phyloP scores from a whole-genome alignment of 2,113 vertebrate genomes.

The Tringa solitaria region DNA sequence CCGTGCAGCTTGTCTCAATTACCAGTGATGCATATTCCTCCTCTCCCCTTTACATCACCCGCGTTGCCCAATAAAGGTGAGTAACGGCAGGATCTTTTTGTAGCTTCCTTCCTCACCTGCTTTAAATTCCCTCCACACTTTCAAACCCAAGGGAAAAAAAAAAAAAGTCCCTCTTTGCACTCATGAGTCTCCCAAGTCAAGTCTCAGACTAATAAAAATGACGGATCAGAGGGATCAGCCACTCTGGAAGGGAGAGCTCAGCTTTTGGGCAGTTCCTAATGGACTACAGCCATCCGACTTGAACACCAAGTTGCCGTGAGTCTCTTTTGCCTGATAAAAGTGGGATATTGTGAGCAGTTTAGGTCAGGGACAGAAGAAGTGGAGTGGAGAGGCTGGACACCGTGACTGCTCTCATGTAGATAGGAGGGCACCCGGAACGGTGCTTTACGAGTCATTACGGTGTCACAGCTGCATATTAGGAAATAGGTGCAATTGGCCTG shows the following conservation, averaged over 20 bases:
- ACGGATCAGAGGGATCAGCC: neutral
- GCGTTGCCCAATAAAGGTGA: neutral
- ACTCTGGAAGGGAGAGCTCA: neutral
- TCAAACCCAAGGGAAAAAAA: neutral
- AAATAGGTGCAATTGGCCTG: neutral
- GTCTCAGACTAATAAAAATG: neutral
- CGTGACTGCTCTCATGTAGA: neutral
- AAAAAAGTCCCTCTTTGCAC: neutral
- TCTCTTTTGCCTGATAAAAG: neutral
- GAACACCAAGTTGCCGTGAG: neutral
- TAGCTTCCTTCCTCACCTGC: neutral
- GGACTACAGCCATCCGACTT: neutral
- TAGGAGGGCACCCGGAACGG: neutral
- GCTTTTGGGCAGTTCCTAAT: neutral
- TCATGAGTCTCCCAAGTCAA: neutral
- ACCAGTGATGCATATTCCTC: neutral
- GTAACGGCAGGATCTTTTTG: neutral
- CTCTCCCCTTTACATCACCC: neutral
- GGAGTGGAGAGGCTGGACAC: neutral
- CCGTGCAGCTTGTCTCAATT: neutral
- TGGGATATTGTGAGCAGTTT: neutral
- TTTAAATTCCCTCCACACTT: slow-evolving; percentile 15
- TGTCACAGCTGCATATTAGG: neutral
- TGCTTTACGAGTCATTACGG: neutral
- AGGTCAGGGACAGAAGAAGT: neutral